Evolutionary conservation across 2,888 invertebrate genomes (phyloP).

Genomic region (Galerucella calmariensis): DNA sequence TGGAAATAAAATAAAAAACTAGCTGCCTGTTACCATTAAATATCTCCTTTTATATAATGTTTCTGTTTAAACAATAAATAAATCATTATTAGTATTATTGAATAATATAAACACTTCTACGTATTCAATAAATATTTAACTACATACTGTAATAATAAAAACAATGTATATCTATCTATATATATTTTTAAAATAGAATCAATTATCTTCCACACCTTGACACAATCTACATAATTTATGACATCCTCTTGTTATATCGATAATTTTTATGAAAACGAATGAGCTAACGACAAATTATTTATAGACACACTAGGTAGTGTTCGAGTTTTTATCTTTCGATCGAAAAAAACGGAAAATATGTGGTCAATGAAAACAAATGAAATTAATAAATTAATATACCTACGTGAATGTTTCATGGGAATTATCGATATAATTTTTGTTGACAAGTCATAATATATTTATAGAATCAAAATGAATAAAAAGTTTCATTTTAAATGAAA

Average conservation of each 20-base stretch:
- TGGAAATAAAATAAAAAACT: no score
- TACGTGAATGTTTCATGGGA: constrained; percentile 6
- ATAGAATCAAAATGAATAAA: not conserved
- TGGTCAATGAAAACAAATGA: constrained; percentile 18
- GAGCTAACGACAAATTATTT: constrained; percentile 20
- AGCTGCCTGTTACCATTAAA: no score
- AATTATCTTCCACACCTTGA: constrained; percentile 19
- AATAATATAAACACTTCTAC: no score
- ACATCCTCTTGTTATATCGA: constrained; percentile 25
- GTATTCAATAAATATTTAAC: no score
- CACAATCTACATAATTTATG: constrained; percentile 23
- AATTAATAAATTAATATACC: constrained; percentile 18
- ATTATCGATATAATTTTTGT: constrained; percentile 7
- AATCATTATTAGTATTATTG: no score
- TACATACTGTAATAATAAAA: not conserved
- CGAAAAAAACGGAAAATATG: constrained; percentile 1
- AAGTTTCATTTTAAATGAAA: not conserved
- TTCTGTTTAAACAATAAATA: no score
- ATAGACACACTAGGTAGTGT: constrained; percentile 6
- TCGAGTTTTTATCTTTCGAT: constrained; percentile 12
- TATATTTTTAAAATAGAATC: not conserved
- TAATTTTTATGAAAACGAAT: constrained; percentile 18
- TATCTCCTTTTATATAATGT: no score
- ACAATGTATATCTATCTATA: not conserved
- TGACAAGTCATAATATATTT: not conserved